phyloP scores from a whole-genome alignment of 2,888 invertebrate species.

The Ophion ellenae region DNA sequence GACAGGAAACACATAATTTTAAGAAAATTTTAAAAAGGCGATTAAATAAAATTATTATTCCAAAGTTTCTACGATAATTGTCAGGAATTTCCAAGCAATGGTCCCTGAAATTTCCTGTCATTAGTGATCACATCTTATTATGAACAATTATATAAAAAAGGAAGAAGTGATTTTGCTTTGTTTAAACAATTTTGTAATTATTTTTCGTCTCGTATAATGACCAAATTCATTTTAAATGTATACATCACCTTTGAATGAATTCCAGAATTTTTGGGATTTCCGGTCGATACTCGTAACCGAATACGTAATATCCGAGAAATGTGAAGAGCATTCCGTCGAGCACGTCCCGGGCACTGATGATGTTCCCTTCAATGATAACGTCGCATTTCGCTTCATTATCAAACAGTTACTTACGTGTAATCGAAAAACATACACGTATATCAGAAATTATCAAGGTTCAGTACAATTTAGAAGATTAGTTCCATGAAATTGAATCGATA shows the following conservation, averaged over 20 bases:
- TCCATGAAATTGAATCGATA: slow-evolving; percentile 10
- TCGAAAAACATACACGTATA: slow-evolving; percentile 17
- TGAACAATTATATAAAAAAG: neutral
- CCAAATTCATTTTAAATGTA: slow-evolving; percentile 6
- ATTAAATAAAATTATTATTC: no score
- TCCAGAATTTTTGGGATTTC: slow-evolving; percentile 32
- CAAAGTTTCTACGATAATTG: no score
- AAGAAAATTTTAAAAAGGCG: neutral
- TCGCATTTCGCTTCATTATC: slow-evolving; percentile 39
- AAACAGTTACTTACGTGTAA: slow-evolving; percentile 43
- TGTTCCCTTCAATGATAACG: slow-evolving; percentile 28
- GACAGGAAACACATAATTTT: neutral
- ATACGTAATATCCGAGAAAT: slow-evolving; percentile 45
- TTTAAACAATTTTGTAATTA: slow-evolving; percentile 11
- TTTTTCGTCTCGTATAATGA: slow-evolving; percentile 16
- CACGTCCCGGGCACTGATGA: slow-evolving; percentile 19
- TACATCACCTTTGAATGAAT: slow-evolving; percentile 52
- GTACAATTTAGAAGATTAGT: slow-evolving; percentile 16
- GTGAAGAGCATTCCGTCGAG: slow-evolving; percentile 40
- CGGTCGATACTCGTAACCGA: slow-evolving; percentile 22
- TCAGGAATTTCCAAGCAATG: no score
- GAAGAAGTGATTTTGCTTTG: slow-evolving; percentile 20
- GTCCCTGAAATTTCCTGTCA: no score
- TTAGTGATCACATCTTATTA: no score
- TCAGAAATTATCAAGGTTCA: slow-evolving; percentile 15